phyloP scores from a whole-genome alignment of 2,113 vertebrate species.

The Benitochromis conjunctus region DNA sequence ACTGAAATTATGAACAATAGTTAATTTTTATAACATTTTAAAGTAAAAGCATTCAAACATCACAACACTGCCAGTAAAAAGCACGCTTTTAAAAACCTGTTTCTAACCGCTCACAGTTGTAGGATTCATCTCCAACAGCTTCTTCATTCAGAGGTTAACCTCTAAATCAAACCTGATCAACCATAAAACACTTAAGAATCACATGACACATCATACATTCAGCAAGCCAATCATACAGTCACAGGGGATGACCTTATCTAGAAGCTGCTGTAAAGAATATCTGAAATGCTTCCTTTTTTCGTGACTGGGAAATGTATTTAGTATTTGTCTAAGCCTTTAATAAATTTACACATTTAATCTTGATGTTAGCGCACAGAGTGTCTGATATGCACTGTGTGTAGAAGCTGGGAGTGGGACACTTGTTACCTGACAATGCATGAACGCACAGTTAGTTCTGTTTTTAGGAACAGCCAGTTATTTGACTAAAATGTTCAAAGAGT shows the following conservation, averaged over 20 bases:
- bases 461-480: background rate
- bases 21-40: background rate
- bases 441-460: background rate
- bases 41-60: background rate
- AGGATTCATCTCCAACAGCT: background rate
- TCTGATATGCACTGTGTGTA: background rate
- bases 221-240: background rate
- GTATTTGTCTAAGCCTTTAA: background rate
- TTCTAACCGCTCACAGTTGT: background rate
- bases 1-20: background rate
- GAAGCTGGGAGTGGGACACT: background rate
- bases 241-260: background rate
- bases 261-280: background rate
- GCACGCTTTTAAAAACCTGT: background rate
- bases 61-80: background rate
- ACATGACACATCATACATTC: background rate
- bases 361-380: background rate
- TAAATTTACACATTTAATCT: background rate
- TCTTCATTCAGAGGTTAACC: background rate
- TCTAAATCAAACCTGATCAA: background rate
- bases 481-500: fast-evolving
- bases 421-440: background rate
- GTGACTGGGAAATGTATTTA: background rate
- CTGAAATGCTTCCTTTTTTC: background rate
- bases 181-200: background rate